These are phyloP conservation scores for Byasa hedistus DNA, from an alignment of 2,888 invertebrate species.

Conservation along the genomic window DNA sequence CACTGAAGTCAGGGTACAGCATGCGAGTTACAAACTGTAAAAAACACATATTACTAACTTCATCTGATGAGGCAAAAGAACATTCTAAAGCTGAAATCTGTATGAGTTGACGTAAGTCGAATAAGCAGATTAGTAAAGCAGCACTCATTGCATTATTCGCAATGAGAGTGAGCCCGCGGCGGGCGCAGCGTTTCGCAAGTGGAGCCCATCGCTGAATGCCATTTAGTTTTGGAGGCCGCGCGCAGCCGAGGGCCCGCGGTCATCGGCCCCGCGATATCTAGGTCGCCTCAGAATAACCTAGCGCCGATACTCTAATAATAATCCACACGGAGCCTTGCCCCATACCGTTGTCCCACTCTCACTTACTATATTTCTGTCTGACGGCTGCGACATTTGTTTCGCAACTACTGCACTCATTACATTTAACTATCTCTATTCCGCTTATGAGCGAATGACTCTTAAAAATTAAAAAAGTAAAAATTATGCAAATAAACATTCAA, in stretches of 20 bases:
- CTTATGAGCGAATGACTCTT: conserved; percentile 41
- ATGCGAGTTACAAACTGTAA: too few species aligned
- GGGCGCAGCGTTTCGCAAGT: conserved; percentile 71
- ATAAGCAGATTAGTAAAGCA: conserved; percentile 45
- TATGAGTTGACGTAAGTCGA: conserved; percentile 29
- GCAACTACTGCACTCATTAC: conserved; percentile 57
- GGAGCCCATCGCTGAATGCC: conserved; percentile 78
- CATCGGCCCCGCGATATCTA: conserved; percentile 78
- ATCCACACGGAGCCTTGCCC: conserved; percentile 68
- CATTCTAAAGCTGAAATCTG: background rate
- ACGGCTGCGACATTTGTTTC: conserved; percentile 61
- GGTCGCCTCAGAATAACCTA: conserved; percentile 80
- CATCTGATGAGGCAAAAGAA: background rate
- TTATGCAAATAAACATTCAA: background rate
- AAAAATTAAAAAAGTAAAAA: conserved; percentile 43
- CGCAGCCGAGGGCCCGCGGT: conserved; percentile 76
- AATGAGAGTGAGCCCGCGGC: conserved; percentile 55
- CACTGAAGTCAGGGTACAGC: too few species aligned
- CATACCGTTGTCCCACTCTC: conserved; percentile 66
- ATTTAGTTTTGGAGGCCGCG: conserved; percentile 79
- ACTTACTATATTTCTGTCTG: conserved; percentile 53
- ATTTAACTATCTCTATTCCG: conserved; percentile 64
- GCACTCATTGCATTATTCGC: conserved; percentile 58
- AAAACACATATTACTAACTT: background rate
- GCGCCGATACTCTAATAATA: conserved; percentile 80